A percentile compares a stretch with the other conserved stretches of the same genome.
phyloP scores from a whole-genome alignment of 2,888 invertebrate genomes.

The Neoscelio sp. region DNA sequence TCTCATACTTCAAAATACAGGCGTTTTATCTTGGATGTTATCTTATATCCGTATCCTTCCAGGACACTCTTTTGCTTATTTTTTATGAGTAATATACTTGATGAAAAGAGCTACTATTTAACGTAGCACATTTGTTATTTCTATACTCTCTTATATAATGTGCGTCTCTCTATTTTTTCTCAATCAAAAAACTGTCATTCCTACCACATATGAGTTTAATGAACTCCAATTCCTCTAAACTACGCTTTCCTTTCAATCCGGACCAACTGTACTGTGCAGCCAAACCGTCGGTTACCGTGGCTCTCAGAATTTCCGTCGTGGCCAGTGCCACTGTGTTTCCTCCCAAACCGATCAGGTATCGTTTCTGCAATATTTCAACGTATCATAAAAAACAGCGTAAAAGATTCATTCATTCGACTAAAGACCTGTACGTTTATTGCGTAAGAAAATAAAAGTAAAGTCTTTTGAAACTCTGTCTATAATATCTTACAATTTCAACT shows the following conservation, averaged over 20 bases:
- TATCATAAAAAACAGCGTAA: not conserved
- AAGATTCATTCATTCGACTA: not conserved
- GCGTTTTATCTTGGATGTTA: no score
- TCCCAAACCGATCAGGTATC: slow-evolving; percentile 59
- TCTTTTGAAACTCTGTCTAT: no score
- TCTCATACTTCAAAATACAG: no score
- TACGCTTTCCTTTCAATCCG: slow-evolving; percentile 64
- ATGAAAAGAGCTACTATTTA: no score
- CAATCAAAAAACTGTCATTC: slow-evolving; percentile 1
- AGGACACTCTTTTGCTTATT: no score
- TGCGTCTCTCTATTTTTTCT: not conserved
- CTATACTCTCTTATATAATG: no score
- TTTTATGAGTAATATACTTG: no score
- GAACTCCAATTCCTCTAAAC: slow-evolving; percentile 63
- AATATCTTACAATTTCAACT: slow-evolving; percentile 57
- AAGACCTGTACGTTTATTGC: no score
- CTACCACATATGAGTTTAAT: slow-evolving; percentile 61
- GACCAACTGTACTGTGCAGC: slow-evolving; percentile 64
- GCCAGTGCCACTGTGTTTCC: slow-evolving; percentile 62
- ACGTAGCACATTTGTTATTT: no score
- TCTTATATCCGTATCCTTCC: no score
- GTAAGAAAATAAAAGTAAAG: no score
- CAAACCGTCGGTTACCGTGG: slow-evolving; percentile 61
- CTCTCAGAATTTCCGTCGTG: slow-evolving; percentile 62
- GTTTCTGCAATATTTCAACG: slow-evolving; percentile 48